Percentiles rank a stretch among this genome's conserved stretches.
These are phyloP conservation scores for Atrina japonica DNA, from an alignment of 2,888 invertebrate genomes.

Conservation along the genomic window DNA sequence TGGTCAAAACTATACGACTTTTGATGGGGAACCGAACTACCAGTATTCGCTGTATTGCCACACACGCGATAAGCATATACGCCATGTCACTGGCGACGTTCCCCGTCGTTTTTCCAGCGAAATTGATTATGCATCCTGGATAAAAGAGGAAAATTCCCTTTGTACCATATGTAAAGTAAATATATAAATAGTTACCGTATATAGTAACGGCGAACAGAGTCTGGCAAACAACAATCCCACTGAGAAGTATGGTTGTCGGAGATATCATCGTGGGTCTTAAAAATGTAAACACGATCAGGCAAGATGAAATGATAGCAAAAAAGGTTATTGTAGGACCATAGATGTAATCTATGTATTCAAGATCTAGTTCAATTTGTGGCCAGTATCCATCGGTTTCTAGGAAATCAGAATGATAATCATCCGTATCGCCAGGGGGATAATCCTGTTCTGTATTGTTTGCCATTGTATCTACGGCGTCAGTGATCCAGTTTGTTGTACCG, in stretches of 20 bases:
- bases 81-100: background rate
- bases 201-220: background rate
- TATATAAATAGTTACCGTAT: conserved; percentile 19
- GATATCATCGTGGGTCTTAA: conserved; percentile 18
- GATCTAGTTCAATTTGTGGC: no score
- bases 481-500: no score
- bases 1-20: conserved; percentile 8
- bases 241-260: conserved; percentile 11
- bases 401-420: no score
- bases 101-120: background rate
- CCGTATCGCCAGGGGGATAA: no score
- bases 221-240: conserved; percentile 5
- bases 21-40: conserved; percentile 17
- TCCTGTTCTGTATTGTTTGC: no score
- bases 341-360: background rate
- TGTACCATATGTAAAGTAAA: conserved; percentile 11
- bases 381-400: no score
- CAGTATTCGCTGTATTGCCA: conserved; percentile 17
- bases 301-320: conserved; percentile 9
- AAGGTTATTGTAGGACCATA: conserved; percentile 9
- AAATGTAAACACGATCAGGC: conserved; percentile 2
- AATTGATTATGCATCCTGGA: conserved; percentile 3
- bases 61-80: conserved; percentile 9
- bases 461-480: no score
- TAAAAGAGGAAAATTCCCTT: background rate